Evolutionary conservation across 2,113 vertebrate genomes (phyloP).

Genomic region (Callocephalon fimbriatum): DNA sequence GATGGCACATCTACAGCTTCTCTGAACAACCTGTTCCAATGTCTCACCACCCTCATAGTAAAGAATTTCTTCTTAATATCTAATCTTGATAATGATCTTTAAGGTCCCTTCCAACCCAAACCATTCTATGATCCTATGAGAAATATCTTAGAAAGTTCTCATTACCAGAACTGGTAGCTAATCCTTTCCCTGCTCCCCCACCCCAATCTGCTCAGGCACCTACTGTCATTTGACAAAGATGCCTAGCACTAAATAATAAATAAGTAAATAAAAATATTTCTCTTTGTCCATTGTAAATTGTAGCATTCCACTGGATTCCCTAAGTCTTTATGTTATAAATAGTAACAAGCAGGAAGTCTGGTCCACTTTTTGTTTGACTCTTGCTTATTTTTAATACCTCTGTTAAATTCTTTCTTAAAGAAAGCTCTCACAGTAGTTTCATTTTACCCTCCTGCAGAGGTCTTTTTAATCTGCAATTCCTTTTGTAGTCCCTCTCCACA

Average conservation of each 20-base stretch:
- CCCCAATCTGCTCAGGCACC: neutral
- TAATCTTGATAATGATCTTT: neutral
- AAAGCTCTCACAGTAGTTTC: neutral
- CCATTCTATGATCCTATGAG: neutral
- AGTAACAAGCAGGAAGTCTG: neutral
- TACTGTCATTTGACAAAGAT: neutral
- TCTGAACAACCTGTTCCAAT: neutral
- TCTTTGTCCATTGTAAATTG: neutral
- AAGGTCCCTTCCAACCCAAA: neutral
- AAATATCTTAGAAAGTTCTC: neutral
- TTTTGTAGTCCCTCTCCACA: neutral
- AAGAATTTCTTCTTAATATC: neutral
- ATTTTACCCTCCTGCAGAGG: neutral
- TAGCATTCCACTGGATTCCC: neutral
- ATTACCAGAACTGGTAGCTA: neutral
- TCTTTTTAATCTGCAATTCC: neutral
- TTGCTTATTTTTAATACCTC: neutral
- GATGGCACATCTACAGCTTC: neutral
- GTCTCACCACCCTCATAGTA: neutral
- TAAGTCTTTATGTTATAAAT: neutral
- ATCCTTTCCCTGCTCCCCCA: fast-evolving
- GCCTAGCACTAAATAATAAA: neutral
- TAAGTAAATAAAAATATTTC: neutral
- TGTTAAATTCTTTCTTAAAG: neutral
- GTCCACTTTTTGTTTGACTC: neutral